Conservation (phyloP, 2,797 vertebrate species). For the Anguilla megastoma region DNA sequence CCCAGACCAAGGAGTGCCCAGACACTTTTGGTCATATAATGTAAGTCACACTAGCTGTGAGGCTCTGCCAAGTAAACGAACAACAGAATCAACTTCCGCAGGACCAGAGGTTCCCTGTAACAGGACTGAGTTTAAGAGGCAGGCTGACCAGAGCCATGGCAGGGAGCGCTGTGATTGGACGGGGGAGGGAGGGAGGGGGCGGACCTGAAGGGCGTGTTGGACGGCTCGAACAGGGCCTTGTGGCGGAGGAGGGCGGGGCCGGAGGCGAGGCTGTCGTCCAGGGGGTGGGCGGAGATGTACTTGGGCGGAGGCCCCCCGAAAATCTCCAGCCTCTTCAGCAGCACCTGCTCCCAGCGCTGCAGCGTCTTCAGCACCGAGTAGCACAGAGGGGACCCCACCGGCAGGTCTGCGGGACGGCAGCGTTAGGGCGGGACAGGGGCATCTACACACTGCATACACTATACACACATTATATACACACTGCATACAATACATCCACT, state of each 20-base stretch:
- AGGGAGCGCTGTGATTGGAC: background rate
- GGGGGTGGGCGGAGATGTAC: slow-evolving; percentile 81
- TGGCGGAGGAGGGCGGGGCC: slow-evolving; percentile 94
- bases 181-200: background rate
- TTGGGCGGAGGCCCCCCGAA: slow-evolving; percentile 89
- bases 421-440: background rate
- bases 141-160: no score
- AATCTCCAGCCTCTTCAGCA: slow-evolving; percentile 88
- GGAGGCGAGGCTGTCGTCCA: slow-evolving; percentile 76
- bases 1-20: no score
- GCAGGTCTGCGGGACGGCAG: slow-evolving; percentile 79
- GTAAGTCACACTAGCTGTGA: background rate
- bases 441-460: background rate
- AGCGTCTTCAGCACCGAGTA: slow-evolving; percentile 90
- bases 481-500: background rate
- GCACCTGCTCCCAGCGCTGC: slow-evolving; percentile 95
- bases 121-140: background rate
- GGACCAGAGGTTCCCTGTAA: background rate
- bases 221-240: slow-evolving; percentile 90
- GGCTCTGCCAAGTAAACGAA: background rate
- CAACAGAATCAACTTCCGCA: background rate
- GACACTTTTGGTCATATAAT: no score
- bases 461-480: background rate
- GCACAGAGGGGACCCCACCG: slow-evolving; percentile 91
- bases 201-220: slow-evolving; percentile 94